Evolutionary conservation across 2,113 vertebrate species (phyloP).

Genomic region (Rhinogobius similis): DNA sequence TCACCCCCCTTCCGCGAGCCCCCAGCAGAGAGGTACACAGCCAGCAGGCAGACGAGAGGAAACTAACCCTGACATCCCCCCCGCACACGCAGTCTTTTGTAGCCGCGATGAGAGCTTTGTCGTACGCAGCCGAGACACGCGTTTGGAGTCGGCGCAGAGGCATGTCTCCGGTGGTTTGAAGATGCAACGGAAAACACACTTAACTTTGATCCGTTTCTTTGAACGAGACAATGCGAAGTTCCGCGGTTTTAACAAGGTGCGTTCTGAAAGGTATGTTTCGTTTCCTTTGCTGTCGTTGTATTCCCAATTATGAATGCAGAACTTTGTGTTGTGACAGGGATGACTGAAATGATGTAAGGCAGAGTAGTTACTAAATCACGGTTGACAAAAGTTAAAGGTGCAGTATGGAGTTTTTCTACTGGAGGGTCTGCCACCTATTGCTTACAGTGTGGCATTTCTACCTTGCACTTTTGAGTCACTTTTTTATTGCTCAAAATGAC

Average conservation of each 20-base stretch:
- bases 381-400: no score
- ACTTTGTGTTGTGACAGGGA: no score
- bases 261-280: not conserved
- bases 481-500: no score
- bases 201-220: constrained; percentile 40
- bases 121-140: constrained; percentile 24
- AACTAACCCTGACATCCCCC: constrained; percentile 31
- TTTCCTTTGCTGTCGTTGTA: not conserved
- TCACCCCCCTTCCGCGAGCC: constrained; percentile 26
- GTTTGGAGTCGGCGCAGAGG: constrained; percentile 17
- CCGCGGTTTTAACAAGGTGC: not conserved
- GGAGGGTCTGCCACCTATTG: no score
- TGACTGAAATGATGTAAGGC: no score
- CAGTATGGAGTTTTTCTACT: not conserved
- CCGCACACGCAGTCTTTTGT: constrained; percentile 46
- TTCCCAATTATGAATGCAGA: not conserved
- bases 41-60: constrained; percentile 30
- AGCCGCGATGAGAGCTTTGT: constrained; percentile 40
- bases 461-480: no score
- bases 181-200: constrained; percentile 24
- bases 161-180: constrained; percentile 30
- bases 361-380: not conserved
- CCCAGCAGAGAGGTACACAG: constrained; percentile 38
- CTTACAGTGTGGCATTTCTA: no score
- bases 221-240: constrained; percentile 26